phyloP scores from a whole-genome alignment of 2,888 invertebrate genomes.

The Pseudanteris insignis region DNA sequence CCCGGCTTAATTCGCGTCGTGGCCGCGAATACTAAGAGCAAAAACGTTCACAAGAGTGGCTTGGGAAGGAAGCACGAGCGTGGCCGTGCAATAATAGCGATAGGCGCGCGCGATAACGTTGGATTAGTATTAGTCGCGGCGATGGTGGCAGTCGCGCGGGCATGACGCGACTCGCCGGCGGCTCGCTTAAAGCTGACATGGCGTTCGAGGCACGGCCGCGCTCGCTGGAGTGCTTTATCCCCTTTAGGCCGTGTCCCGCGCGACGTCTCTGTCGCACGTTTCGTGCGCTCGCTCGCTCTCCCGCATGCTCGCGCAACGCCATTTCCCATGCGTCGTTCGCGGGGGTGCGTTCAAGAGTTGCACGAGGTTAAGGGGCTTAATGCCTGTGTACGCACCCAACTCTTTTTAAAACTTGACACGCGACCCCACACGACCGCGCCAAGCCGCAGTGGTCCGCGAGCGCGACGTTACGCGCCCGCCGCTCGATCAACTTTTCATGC shows the following conservation, averaged over 20 bases:
- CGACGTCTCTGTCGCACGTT: slow-evolving; percentile 6
- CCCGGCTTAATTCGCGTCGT: slow-evolving; percentile 11
- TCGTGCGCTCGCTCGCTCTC: neutral
- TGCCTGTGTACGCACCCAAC: slow-evolving; percentile 17
- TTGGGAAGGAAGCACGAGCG: slow-evolving; percentile 15
- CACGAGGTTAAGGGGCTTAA: slow-evolving; percentile 28
- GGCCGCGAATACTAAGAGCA: slow-evolving; percentile 1
- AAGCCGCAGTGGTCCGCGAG: too few relatives aligned
- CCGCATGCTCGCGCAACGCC: slow-evolving; percentile 15
- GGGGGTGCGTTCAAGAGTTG: slow-evolving; percentile 20
- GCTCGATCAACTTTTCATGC: too few relatives aligned
- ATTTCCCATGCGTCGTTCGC: slow-evolving; percentile 19
- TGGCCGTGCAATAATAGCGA: slow-evolving; percentile 26
- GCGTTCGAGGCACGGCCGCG: slow-evolving; percentile 27
- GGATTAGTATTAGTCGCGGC: slow-evolving; percentile 25
- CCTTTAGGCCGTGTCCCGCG: slow-evolving; percentile 20
- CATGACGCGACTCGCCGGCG: slow-evolving; percentile 15
- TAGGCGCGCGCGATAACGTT: slow-evolving; percentile 17
- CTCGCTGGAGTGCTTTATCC: slow-evolving; percentile 11
- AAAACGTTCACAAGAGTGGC: slow-evolving; percentile 10
- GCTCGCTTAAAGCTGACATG: slow-evolving; percentile 50
- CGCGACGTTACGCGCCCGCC: too few relatives aligned
- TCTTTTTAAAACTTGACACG: slow-evolving; percentile 34
- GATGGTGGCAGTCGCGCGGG: slow-evolving; percentile 8
- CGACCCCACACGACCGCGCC: slow-evolving; percentile 31